Evolutionary conservation across 2,888 invertebrate genomes (phyloP).

Genomic region (Chymomyza procnemis): DNA sequence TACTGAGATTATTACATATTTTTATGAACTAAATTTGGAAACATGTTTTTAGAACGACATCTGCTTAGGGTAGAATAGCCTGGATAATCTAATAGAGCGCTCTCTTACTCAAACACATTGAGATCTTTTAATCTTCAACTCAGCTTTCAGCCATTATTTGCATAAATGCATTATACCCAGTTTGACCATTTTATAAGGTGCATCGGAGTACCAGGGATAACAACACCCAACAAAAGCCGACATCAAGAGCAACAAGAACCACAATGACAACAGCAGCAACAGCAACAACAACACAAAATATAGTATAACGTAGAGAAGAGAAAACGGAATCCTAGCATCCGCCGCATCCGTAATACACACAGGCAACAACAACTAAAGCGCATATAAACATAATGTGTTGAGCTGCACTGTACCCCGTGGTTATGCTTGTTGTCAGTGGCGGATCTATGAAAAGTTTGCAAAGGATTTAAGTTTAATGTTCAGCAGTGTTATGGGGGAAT

Average conservation of each 20-base stretch:
- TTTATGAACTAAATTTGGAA: no score
- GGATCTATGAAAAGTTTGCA: no score
- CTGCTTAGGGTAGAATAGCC: no score
- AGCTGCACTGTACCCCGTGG: slow-evolving; percentile 62
- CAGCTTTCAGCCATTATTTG: not conserved
- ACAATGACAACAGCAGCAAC: slow-evolving; percentile 71
- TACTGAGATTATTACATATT: no score
- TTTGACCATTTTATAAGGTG: not conserved
- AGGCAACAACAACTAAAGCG: slow-evolving; percentile 17
- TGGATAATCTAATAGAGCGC: no score
- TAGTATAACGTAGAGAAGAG: slow-evolving; percentile 45
- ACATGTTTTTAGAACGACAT: not conserved
- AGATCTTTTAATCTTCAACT: no score
- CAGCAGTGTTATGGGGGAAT: no score
- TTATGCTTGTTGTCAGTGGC: slow-evolving; percentile 23
- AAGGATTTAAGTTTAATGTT: no score
- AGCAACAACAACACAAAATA: slow-evolving; percentile 66
- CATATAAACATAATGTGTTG: slow-evolving; percentile 56
- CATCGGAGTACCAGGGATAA: slow-evolving; percentile 8
- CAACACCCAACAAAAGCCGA: slow-evolving; percentile 44
- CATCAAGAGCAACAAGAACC: slow-evolving; percentile 65
- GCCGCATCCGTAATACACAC: slow-evolving; percentile 44
- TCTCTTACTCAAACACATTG: not conserved
- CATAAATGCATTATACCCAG: not conserved
- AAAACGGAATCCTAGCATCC: slow-evolving; percentile 62